Evolutionary conservation across 2,888 invertebrate genomes (phyloP), one percentile per base, ranked within the genome.

Genomic region (Caenorhabditis afra): DNA sequence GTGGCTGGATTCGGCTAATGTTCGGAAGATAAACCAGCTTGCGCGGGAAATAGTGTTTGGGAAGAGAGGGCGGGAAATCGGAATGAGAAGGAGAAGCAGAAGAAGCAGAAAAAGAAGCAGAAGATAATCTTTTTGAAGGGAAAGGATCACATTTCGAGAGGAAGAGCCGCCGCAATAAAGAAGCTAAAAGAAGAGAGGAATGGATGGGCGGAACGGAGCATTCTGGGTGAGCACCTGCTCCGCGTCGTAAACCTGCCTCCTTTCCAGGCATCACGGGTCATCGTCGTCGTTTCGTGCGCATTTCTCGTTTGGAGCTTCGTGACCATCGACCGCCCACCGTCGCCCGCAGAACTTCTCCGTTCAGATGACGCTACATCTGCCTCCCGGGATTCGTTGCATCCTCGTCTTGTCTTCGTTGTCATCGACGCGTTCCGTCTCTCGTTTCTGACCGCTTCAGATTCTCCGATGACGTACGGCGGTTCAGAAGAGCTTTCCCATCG

Each of bases 381-480:
- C 7, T 29, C 7, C 7, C 4, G 7, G 29, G 29, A 29, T 14
- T 12, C 20, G 10, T 39, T 11, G 12, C 49, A 18, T 12, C 74
- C 74, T n/a, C 73, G 73, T 8, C 52, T 79, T 1, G 85, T 88
- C 8, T 78, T 88, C 45, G 79, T 88, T 79, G 85, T 88, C 14
- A 87, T 88, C 41, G 88, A 88, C 55, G 88, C 88, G 5, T 86
- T 86, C 78, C 74, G 84, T 47, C 68, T 83, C 45, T 81, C 79
- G 16, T 87, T 87, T 57, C 70, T 87, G 14, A 74, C 83, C 0
- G 62, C 73, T 47, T 14, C 59, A 1, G 41, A 65, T 2, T 84
- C 82, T 10, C 79, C 82, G 11, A 84, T 84, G 84, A 22, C 14
- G 52, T 52, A 52, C 1, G n/a, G n/a, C n/a, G n/a, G n/a, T n/a